Evolutionary conservation across 2,113 vertebrate species (phyloP).

Genomic region (Anser brachyrhynchus): DNA sequence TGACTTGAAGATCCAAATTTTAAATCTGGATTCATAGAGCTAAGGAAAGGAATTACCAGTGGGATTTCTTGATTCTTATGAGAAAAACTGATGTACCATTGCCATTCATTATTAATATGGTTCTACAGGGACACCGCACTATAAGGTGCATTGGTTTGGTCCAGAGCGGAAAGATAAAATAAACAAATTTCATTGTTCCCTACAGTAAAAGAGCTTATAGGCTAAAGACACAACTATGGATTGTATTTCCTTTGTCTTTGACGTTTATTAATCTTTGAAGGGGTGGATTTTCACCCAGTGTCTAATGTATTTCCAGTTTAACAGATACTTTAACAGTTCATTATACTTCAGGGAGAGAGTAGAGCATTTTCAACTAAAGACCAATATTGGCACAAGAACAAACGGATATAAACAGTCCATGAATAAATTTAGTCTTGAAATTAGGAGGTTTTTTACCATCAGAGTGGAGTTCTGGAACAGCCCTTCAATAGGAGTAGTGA

Average conservation of each 20-base stretch:
- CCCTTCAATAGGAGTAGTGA: not conserved
- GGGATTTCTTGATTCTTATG: not conserved
- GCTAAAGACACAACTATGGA: slow-evolving; percentile 23
- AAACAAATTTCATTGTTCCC: not conserved
- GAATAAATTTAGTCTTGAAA: slow-evolving; percentile 60
- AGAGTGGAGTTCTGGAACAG: slow-evolving; percentile 21
- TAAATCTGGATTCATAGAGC: not conserved
- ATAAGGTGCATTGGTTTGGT: not conserved
- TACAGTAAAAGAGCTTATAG: slow-evolving; percentile 34
- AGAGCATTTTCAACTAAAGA: slow-evolving; percentile 38
- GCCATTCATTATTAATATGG: not conserved
- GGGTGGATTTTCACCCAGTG: slow-evolving; percentile 47
- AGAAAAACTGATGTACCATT: not conserved
- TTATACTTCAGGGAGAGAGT: slow-evolving; percentile 28
- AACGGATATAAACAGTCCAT: slow-evolving; percentile 50
- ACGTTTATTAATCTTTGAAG: slow-evolving; percentile 49
- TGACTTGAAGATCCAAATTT: not conserved
- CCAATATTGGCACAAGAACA: slow-evolving; percentile 53
- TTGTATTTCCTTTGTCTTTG: slow-evolving; percentile 25
- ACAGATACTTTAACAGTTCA: slow-evolving; percentile 59
- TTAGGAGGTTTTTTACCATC: slow-evolving; percentile 28
- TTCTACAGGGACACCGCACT: not conserved
- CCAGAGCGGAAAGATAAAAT: not conserved
- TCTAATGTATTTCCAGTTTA: slow-evolving; percentile 55
- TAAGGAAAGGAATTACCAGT: slow-evolving; percentile 4